Base-by-base conservation (phyloP, 2,113 vertebrate genomes). In the Oreamnos americanus region DNA sequence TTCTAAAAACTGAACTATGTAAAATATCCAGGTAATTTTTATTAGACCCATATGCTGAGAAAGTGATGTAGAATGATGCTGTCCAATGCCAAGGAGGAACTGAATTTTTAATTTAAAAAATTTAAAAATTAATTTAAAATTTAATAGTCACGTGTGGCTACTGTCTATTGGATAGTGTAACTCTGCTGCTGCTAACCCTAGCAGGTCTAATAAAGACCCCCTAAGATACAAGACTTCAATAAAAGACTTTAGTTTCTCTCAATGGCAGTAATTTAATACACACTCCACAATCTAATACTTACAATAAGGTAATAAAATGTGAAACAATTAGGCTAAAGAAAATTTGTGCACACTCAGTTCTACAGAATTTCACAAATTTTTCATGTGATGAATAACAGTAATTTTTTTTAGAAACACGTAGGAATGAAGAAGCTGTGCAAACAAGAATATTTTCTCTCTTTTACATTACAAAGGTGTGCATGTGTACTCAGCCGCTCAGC, bases 371-470 rank as follows among this genome's bases (percentile, higher is more conserved):
- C 43, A 96, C n/a, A 89, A 94, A 90, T 89, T 39, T 92, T 92
- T 92, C 67, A 58, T 67, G 90, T 94, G 55, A 86, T 94, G 78
- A 89, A 84, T n/a, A 91, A 96, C n/a, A 78, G 8, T 85, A 76
- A 62, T 90, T 91, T 91, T 76, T 76, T 98, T 97, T 94, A 95
- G 95, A 97, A 95, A 51, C 33, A 89, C 2, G 39, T 90, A 92
- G 95, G 94, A 95, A 86, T 88, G 19, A 96, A 97, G 64, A n/a
- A 97, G 45, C 45, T 95, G 45, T 78, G 58, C 47, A 96, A 96
- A 60, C 87, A 91, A 93, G 67, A 92, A 26, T 91, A 67, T 67
- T 93, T 92, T 86, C 47, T 89, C 45, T 95, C 43, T 95, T 47
- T 81, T 94, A 91, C 19, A 84, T 81, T 62, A 96, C 96, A 39